Evolutionary conservation across 2,797 vertebrate species (phyloP), one percentile per base, ranked within the genome.

Genomic region (Paedocypris micromegethes): DNA sequence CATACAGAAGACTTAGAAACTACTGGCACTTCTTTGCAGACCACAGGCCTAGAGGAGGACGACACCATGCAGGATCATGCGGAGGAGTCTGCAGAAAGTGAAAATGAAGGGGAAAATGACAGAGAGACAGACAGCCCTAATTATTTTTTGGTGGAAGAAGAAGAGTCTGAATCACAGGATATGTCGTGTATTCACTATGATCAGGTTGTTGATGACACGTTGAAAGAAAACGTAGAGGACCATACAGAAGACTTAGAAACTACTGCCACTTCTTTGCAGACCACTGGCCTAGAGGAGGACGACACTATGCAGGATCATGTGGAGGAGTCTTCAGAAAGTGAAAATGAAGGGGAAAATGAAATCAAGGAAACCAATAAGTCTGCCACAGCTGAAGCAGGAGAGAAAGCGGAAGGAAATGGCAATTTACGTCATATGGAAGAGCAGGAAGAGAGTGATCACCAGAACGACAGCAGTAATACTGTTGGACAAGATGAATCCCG

Each of bases 1-100:
- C 53, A 72, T 43, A 8, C 54, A 37, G 77, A 75, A 55, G 58
- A 77, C 41, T 63, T 23, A 62, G 50, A 68, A 61, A 77, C 58
- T 23, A 43, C 61, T 38, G 61, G 72, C 55, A 50, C 46, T 62
- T 70, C 68, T 46, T 64, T 58, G 73, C 77, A 51, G 52, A 74
- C 72, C 7, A 38, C 5, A 8, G 51, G 59, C 62, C 61, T 54
- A 43, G 41, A 9, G 38, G 75, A 82, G 58, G 72, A 52, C 9
- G 49, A 2, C 65, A 62, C 51, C 55, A 70, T 77, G 41, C 58
- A 61, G 49, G 37, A 37, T 40, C 8, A 9, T 75, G 70, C 65
- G 66, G 75, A 78, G 4, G 78, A 86, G 42, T 68, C 80, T 60
- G 62, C 72, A 64, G 80, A 88, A 72, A 75, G 79, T 42, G 51